Base-by-base conservation (phyloP, 2,797 vertebrate genomes). In the Rhabdophis nuchalis region DNA sequence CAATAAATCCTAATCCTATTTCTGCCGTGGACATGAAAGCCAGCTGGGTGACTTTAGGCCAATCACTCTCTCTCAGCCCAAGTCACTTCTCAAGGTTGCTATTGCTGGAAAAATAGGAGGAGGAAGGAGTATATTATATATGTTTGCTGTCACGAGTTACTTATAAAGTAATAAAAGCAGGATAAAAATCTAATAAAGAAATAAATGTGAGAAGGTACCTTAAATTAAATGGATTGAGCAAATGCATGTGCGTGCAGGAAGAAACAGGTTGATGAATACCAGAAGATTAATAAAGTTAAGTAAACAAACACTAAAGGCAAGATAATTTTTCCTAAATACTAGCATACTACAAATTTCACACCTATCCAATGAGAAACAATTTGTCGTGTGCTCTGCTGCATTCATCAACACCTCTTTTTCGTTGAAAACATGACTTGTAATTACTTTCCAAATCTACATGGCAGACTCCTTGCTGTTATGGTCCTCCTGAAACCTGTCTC, bases 191-290 rank as follows among this genome's bases (percentile, higher is more conserved):
- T 36, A 36, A 72, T 72, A 36, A 72, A 72, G 16, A 72, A 72
- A 36, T 36, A 72, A 9, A 72, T 36, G 53, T 89, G 58, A 93
- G 64, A 91, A 87, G 89, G 89, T 86, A 91, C 89, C 4, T 16
- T 2, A 72, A 25, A 68, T 32, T 92, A 95, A 95, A 20, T 57
- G 77, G 90, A 89, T 89, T 89, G 92, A 56, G 92, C 89, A 56
- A 93, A 25, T 50, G 88, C 36, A 82, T 82, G 20, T 46, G 77
- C 2, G 23, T 0, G 10, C 41, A 12, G 0, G 0, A 82, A 46
- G 8, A 13, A 46, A 29, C 10, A 29, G 5, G 27, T 2, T 58
- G 36, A 72, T n/a, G 53, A 72, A 72, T 20, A 52, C 5, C 10
- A 68, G 52, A 54, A 23, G 4, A 54, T 41, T 27, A 36, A 86